Evolutionary conservation across 2,797 vertebrate species (phyloP).

Genomic region (Xiphorhynchus erythropygius): DNA sequence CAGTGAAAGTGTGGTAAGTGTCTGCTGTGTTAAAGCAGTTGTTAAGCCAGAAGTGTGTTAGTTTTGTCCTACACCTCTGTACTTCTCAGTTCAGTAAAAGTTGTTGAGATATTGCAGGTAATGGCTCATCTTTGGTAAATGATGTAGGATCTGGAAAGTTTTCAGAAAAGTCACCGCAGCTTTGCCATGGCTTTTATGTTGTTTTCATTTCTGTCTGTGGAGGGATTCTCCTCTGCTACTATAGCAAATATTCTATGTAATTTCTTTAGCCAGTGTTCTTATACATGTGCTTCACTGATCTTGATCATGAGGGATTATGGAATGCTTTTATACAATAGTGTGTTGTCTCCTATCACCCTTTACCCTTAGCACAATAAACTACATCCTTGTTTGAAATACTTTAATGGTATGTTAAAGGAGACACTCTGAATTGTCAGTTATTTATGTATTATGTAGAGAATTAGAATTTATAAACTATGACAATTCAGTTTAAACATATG

Average conservation of each 20-base stretch:
- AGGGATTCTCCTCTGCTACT: neutral
- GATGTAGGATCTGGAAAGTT: neutral
- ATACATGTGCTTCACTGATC: neutral
- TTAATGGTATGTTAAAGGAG: neutral
- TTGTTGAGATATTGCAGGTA: too few relatives aligned
- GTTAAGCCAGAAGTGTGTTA: too few relatives aligned
- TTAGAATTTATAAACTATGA: neutral
- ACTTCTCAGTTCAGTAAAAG: too few relatives aligned
- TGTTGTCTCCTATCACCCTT: neutral
- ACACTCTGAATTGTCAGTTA: neutral
- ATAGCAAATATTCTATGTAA: neutral
- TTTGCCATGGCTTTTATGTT: neutral
- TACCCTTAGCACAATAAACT: neutral
- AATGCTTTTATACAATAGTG: neutral
- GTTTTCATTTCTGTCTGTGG: neutral
- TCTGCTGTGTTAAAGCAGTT: too few relatives aligned
- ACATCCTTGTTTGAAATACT: neutral
- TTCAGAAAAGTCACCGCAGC: neutral
- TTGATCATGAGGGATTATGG: neutral
- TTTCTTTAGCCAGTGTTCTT: neutral
- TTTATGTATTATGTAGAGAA: neutral
- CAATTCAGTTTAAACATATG: neutral
- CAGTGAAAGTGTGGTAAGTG: too few relatives aligned
- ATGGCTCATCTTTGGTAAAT: too few relatives aligned
- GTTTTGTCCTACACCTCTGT: too few relatives aligned